Evolutionary conservation across 2,888 invertebrate genomes (phyloP), one percentile per base, ranked within the genome.

Genomic region (Steinernema scapterisci): DNA sequence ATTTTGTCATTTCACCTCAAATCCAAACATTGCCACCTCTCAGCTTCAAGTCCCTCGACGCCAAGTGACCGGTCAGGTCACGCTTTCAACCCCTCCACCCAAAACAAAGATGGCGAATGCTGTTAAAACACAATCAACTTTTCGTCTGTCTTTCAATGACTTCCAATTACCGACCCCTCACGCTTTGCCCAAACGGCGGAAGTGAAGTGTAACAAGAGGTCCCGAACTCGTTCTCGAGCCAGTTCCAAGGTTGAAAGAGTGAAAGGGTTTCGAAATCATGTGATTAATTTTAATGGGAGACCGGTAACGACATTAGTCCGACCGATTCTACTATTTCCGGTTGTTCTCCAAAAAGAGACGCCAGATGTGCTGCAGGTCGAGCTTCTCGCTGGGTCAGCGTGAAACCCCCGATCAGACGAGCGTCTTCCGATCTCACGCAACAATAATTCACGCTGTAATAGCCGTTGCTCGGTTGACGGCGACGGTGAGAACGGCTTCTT

Each of bases 201-300:
- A 63, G 6, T 27, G 23, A 21, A 52, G 52, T 52, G 52, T n/a
- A 38, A 31, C 27, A 6, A 19, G 16, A 16, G 54, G 11, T 38
- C 38, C 38, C 38, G 38, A 63, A 63, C 63, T 13, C 11, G 63
- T 63, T 63, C 63, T 63, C 63, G 54, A 27, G 27, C 63, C 52
- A 19, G n/a, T 23, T 19, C 23, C 23, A n/a, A n/a, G 21, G 23
- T 23, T 27, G 54, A 9, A 54, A 21, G 31, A 63, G 54, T 11
- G 19, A 19, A 38, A 9, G 3, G 52, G 23, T 52, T 52, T 63
- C 31, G 63, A 25, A 19, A 16, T 63, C 21, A 13, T 31, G 27
- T n/a, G 13, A 63, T 31, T 63, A 27, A 63, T 31, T 21, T 27
- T 63, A 63, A 63, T 63, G 63, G 63, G 31, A 9, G 27, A 16